Conservation (phyloP, 2,113 vertebrate species). For the Bubalus kerabau region DNA sequence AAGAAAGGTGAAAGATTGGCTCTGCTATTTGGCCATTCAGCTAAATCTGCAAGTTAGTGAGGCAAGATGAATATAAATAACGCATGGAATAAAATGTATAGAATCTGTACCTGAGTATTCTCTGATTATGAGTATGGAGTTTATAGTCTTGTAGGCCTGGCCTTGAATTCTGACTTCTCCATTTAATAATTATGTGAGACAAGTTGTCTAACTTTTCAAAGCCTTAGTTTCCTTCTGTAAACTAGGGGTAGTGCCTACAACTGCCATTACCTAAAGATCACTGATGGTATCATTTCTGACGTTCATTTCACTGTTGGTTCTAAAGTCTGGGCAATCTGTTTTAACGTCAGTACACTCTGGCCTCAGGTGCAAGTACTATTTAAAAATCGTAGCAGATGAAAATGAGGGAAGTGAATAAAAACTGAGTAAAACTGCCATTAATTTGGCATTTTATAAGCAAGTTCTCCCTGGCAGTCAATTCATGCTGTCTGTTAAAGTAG, state of each 20-base stretch:
- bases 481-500: constrained; percentile 54
- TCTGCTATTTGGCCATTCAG: constrained; percentile 42
- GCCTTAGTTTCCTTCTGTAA: not conserved
- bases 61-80: constrained; percentile 51
- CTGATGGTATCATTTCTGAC: constrained; percentile 61
- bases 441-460: constrained; percentile 52
- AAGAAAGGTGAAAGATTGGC: not conserved
- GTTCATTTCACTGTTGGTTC: constrained; percentile 1
- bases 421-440: constrained; percentile 47
- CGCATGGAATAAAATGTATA: constrained; percentile 31
- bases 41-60: constrained; percentile 51
- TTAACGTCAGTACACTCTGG: not conserved
- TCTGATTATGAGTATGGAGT: not conserved
- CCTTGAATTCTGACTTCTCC: not conserved
- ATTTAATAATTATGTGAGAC: not conserved
- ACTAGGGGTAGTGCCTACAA: not conserved
- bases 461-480: constrained; percentile 31
- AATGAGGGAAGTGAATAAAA: constrained; percentile 56
- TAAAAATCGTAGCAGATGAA: constrained; percentile 48
- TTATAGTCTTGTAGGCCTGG: not conserved
- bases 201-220: not conserved
- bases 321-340: constrained; percentile 45
- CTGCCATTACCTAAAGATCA: constrained; percentile 56
- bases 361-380: constrained; percentile 28
- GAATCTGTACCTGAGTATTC: constrained; percentile 49